Conservation (phyloP, 2,113 vertebrate genomes). For the Rostratula benghalensis region DNA sequence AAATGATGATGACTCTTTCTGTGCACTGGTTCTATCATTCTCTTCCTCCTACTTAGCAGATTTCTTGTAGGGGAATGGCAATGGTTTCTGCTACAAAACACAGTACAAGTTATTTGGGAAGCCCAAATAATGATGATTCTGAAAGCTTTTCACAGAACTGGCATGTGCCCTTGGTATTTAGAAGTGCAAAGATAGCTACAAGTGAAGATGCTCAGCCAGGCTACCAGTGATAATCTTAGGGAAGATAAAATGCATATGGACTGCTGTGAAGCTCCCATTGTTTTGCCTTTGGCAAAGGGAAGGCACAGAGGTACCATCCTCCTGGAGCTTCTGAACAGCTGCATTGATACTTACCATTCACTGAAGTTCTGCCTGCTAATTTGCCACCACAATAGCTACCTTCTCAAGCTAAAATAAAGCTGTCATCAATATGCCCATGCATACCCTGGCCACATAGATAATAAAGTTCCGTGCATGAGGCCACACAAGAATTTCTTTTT, state of each 20-base stretch:
- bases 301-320: background rate
- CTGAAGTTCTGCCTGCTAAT: background rate
- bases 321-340: background rate
- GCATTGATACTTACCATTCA: background rate
- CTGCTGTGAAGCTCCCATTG: background rate
- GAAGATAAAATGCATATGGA: background rate
- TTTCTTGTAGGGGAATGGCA: background rate
- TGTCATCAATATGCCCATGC: background rate
- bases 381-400: background rate
- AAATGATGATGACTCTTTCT: background rate
- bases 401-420: background rate
- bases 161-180: background rate
- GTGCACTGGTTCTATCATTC: background rate
- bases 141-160: background rate
- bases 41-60: background rate
- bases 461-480: background rate
- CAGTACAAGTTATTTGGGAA: background rate
- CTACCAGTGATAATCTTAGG: background rate
- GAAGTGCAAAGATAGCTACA: background rate
- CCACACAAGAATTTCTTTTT: background rate
- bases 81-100: background rate
- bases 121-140: background rate
- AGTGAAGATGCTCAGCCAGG: background rate
- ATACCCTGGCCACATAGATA: background rate
- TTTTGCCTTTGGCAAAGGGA: background rate